A percentile compares a stretch with the other conserved stretches of the same genome.
Evolutionary conservation across 2,797 vertebrate genomes (phyloP).

Genomic region (Clarias platycephalus): DNA sequence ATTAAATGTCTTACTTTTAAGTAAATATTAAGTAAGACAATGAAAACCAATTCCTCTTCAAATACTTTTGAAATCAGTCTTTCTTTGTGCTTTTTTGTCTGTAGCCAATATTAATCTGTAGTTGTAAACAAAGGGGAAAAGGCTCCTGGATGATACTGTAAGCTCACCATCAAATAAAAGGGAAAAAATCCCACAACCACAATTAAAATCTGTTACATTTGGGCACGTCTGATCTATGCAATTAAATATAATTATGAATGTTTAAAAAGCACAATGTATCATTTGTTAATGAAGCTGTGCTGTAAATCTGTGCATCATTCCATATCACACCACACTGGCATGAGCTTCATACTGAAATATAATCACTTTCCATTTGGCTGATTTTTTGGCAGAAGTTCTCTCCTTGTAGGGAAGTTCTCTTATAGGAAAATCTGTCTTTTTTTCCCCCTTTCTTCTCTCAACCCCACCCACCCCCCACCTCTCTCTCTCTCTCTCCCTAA

Average conservation of each 20-base stretch:
- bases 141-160: no score
- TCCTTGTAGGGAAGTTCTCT: neutral
- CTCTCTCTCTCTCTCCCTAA: neutral
- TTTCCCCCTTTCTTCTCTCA: no score
- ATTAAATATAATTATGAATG: no score
- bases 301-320: neutral
- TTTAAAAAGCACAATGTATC: no score
- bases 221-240: no score
- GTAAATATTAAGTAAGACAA: no score
- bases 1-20: neutral
- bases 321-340: neutral
- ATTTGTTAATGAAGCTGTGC: neutral
- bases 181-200: no score
- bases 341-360: neutral
- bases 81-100: neutral
- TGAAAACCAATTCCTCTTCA: no score
- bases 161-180: no score
- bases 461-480: neutral
- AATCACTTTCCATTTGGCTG: neutral
- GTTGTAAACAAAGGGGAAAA: no score
- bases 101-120: neutral
- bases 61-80: no score
- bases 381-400: neutral
- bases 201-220: no score
- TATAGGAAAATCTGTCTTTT: neutral